These are phyloP conservation scores for Tyto alba DNA, from an alignment of 2,113 vertebrate species.

Conservation along the genomic window DNA sequence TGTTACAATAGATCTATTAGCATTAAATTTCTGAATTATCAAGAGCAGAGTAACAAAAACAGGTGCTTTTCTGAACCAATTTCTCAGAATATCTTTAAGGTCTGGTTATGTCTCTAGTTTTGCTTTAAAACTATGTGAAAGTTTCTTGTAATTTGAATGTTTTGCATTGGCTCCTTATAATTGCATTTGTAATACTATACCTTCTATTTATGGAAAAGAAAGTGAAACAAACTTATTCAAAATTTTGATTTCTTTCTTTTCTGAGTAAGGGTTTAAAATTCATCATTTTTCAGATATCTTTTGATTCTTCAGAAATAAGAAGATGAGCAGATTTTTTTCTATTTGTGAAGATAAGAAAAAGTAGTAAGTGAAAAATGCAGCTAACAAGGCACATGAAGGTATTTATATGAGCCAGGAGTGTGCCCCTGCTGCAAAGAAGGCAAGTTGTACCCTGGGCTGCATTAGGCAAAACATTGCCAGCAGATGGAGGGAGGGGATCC, in stretches of 20 bases:
- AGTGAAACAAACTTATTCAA: not conserved
- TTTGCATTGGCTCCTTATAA: not conserved
- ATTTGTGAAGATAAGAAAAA: not conserved
- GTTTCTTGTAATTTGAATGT: not conserved
- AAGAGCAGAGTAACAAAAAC: not conserved
- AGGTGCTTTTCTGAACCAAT: not conserved
- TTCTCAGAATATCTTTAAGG: not conserved
- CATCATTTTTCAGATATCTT: not conserved
- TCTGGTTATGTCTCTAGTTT: not conserved
- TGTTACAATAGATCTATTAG: not conserved
- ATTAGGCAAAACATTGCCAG: not conserved
- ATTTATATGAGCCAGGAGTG: not conserved
- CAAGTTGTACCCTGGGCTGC: not conserved
- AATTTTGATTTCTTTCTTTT: not conserved
- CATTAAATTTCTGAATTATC: not conserved
- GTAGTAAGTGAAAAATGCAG: not conserved
- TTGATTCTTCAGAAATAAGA: not conserved
- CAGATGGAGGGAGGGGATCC: not conserved
- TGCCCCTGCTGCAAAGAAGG: not conserved
- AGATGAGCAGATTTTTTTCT: not conserved
- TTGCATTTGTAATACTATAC: not conserved
- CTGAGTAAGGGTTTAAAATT: not conserved
- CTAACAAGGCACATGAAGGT: not conserved
- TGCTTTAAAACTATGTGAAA: not conserved
- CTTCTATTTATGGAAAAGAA: not conserved